Evolutionary conservation across 2,797 vertebrate genomes (phyloP), one percentile per base, ranked within the genome.

Genomic region (Ctenopoma kingsleyae): DNA sequence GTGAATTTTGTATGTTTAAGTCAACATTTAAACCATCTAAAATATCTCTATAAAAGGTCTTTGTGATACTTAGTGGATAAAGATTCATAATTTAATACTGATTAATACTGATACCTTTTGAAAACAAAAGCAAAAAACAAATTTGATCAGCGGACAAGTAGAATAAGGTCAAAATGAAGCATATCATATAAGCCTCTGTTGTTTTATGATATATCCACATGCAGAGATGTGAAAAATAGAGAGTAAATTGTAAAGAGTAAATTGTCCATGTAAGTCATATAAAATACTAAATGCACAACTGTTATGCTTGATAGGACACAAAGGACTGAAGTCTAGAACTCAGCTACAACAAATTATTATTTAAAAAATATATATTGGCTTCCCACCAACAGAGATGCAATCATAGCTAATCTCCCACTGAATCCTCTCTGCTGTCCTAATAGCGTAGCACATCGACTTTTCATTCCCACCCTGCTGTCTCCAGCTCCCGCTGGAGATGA

Each of bases 381-480:
- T 51, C 65, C 71, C 52, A 67, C 64, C 71, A 55, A 11, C 57
- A 35, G 58, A 70, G 57, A 81, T 50, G 72, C 64, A 76, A 76
- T 75, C 67, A 61, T 5, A 40, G 56, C 55, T 77, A 68, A 85
- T 85, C 71, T 81, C 27, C 57, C n/a, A 16, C 56, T 20, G 66
- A 69, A 73, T 82, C 71, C 54, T 61, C 51, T 63, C 55, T 50
- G 17, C 36, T 50, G 40, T 71, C 59, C 64, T 80, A 67, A 78
- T 77, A 71, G 68, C 0, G 1, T 7, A 15, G 22, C 51, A 15
- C 57, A 86, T 81, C 1, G 62, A 85, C 86, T 81, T 82, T 68
- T 75, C 67, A 87, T 82, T 74, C 70, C 43, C 77, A 59, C 59
- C 76, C 71, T 23, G 84, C 78, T 60, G 78, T 74, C 40, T 76